phyloP scores from a whole-genome alignment of 2,888 invertebrate genomes.

The Drosophila affinis region DNA sequence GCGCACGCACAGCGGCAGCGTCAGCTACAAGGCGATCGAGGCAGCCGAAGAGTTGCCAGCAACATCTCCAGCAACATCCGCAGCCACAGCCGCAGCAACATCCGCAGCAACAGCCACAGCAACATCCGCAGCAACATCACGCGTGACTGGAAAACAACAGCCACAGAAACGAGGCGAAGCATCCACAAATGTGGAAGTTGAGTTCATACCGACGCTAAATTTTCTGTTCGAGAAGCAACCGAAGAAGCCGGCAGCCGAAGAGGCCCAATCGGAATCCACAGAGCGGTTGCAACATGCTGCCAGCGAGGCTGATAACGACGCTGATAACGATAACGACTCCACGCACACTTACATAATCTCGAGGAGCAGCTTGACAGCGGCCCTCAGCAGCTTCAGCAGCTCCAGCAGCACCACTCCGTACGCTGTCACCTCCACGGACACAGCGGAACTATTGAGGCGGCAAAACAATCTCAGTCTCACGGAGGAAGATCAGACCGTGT shows the following conservation, averaged over 20 bases:
- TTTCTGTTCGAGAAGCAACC: conserved; percentile 68
- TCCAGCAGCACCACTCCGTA: conserved; percentile 70
- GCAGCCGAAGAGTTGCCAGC: conserved; percentile 48
- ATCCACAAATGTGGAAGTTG: conserved; percentile 58
- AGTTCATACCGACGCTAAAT: conserved; percentile 81
- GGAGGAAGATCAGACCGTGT: conserved; percentile 65
- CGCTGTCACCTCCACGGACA: conserved; percentile 68
- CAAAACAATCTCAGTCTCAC: conserved; percentile 71
- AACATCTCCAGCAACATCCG: conserved; percentile 35
- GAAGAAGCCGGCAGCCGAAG: conserved; percentile 27
- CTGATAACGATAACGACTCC: conserved; percentile 62
- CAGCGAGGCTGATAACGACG: conserved; percentile 34
- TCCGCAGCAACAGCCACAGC: not conserved
- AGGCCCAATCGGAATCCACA: conserved; percentile 6
- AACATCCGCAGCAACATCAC: conserved; percentile 8
- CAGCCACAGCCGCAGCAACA: not conserved
- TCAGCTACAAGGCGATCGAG: conserved; percentile 64
- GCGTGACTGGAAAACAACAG: not conserved
- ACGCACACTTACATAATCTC: conserved; percentile 75
- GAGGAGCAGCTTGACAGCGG: conserved; percentile 56
- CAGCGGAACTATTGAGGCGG: conserved; percentile 65
- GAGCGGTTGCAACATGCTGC: conserved; percentile 55
- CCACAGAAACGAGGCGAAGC: conserved; percentile 29
- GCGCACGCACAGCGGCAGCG: conserved; percentile 78
- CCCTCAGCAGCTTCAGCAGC: conserved; percentile 42